Percentiles rank a stretch among this genome's conserved stretches.
phyloP scores from a whole-genome alignment of 2,113 vertebrate genomes.

The Rafetus swinhoei region DNA sequence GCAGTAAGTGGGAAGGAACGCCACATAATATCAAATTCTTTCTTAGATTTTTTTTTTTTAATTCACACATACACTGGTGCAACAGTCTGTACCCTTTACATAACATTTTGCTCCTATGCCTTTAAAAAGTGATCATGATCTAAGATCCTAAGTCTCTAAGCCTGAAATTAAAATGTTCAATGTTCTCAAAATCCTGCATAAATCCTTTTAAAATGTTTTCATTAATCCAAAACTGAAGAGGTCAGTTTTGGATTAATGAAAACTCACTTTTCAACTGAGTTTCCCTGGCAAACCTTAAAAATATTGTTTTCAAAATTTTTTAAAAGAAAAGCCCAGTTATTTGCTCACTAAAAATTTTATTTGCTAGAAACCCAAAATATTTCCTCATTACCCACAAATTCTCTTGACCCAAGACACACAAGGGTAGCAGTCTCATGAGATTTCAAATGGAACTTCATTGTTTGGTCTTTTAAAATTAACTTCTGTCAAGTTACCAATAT shows the following conservation, averaged over 20 bases:
- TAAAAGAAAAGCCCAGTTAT: neutral
- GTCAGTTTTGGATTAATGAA: neutral
- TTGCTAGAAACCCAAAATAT: neutral
- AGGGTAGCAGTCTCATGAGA: neutral
- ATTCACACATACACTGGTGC: slow-evolving; percentile 23
- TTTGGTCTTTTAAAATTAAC: neutral
- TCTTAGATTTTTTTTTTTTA: slow-evolving; percentile 51
- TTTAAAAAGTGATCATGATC: slow-evolving; percentile 41
- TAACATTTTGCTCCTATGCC: slow-evolving; percentile 53
- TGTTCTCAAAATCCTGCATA: slow-evolving; percentile 39
- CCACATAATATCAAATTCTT: slow-evolving; percentile 22
- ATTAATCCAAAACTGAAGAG: slow-evolving; percentile 14
- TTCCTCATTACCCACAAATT: neutral
- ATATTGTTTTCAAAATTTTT: neutral
- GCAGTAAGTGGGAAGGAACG: slow-evolving; percentile 7
- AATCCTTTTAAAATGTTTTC: slow-evolving; percentile 40
- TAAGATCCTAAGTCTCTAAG: slow-evolving; percentile 49
- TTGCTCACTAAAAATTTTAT: neutral
- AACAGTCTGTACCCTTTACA: slow-evolving; percentile 37
- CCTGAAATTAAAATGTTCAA: slow-evolving; percentile 39
- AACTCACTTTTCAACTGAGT: neutral
- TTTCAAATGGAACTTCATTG: neutral
- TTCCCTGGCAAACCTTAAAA: neutral
- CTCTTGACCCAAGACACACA: neutral
- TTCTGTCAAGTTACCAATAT: neutral